Base-by-base conservation (phyloP, 2,888 invertebrate species). In the Epinotia ramella region DNA sequence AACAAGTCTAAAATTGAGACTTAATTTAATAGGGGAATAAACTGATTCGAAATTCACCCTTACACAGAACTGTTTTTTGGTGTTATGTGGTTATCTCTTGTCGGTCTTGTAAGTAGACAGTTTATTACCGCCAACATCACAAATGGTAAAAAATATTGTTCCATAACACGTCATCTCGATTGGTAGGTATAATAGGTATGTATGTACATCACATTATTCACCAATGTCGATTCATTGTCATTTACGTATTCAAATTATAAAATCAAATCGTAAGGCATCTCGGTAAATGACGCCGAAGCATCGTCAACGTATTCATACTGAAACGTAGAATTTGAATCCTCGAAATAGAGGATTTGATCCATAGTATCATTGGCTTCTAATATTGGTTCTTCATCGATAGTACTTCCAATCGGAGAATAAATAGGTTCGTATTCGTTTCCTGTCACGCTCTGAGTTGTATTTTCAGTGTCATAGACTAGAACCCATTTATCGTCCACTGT, bases 251-350 rank as follows among this genome's bases (percentile, higher is more conserved):
- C 67, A n/a, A 44, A 28, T 28, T 57, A 46, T 20, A 53, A 20
- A 59, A 40, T 49, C 1, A 59, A 63, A n/a, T 70, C 69, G 53
- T 65, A 74, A 46, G 74, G 74, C 4, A 70, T 49, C 33, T 70
- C 69, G 20, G 74, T 74, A 49, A 28, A 64, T n/a, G 64, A 69
- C 13, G 33, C 12, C 40, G 49, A 59, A 24, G 63, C 12, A 59
- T 64, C 69, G 16, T 49, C 49, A 18, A 65, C 13, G 13, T 73
- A 73, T 60, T 64, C 57, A 18, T 59, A 65, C 18, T 67, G 49
- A 9, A 12, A 72, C 28, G 57, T 56, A 12, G 64, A 59, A 44
- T 57, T 72, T 6, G n/a, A 9, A 20, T 49, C 56, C 9, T 40
- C 56, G 11, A 64, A 7, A 40, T 63, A 63, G 6, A 24, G 2